A percentile compares a stretch with the other conserved stretches of the same genome.
Evolutionary conservation across 2,113 vertebrate genomes (phyloP).

Genomic region (Sigmodon hispidus): DNA sequence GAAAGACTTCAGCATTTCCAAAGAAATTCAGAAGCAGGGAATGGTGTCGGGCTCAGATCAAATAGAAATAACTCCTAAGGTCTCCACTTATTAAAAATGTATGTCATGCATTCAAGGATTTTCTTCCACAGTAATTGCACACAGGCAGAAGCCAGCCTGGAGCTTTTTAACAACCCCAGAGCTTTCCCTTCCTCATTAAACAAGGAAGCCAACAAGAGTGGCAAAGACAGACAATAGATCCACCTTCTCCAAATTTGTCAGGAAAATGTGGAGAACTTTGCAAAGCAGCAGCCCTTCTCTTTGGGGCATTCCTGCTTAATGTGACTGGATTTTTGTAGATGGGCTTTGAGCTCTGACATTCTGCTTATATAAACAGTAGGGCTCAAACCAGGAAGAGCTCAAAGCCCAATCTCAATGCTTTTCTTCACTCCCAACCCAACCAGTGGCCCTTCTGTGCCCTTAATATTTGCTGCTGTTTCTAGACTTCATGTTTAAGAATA

Average conservation of each 20-base stretch:
- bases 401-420: no score
- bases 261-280: slow-evolving; percentile 73
- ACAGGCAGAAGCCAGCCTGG: slow-evolving; percentile 65
- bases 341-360: no score
- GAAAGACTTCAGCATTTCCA: slow-evolving; percentile 79
- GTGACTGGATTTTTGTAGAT: background rate
- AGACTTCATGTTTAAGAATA: background rate
- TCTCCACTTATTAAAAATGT: slow-evolving; percentile 81
- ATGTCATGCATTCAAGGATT: slow-evolving; percentile 73
- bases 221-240: slow-evolving; percentile 80
- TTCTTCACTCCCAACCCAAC: background rate
- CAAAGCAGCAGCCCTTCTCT: slow-evolving; percentile 73
- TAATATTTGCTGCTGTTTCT: background rate
- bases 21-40: slow-evolving; percentile 82
- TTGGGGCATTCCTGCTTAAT: background rate
- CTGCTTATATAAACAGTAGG: background rate
- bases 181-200: slow-evolving; percentile 73
- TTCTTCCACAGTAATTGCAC: slow-evolving; percentile 66
- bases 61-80: slow-evolving; percentile 84
- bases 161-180: slow-evolving; percentile 72
- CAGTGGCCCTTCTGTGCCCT: background rate
- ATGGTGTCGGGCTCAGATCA: slow-evolving; percentile 78
- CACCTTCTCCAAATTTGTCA: slow-evolving; percentile 78
- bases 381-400: background rate
- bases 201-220: slow-evolving; percentile 77